phyloP scores from a whole-genome alignment of 2,797 vertebrate species.

The Gallinago stenura region DNA sequence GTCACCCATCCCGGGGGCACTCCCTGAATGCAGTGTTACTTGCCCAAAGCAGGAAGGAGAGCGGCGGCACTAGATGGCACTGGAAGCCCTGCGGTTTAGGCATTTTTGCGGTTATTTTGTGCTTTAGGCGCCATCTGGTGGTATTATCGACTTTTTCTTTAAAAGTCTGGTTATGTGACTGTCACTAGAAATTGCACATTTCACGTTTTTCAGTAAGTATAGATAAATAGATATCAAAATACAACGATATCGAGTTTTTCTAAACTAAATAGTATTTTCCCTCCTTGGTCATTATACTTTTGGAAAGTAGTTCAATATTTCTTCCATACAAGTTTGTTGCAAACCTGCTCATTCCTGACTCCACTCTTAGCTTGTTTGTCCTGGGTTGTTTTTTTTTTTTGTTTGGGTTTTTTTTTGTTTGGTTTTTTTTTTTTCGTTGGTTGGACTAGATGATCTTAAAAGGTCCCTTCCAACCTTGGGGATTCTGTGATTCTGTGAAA shows the following conservation, averaged over 20 bases:
- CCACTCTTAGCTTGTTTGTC: neutral
- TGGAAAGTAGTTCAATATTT: neutral
- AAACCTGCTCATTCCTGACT: neutral
- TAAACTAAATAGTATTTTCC: neutral
- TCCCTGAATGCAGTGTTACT: rapidly evolving
- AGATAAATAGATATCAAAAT: neutral
- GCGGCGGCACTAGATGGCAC: slow-evolving; percentile 46
- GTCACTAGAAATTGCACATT: neutral
- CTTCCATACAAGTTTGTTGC: neutral
- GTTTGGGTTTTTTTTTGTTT: too few relatives aligned
- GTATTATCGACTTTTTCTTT: neutral
- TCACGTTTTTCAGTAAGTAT: neutral
- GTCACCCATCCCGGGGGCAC: neutral
- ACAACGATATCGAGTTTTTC: neutral
- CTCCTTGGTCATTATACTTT: neutral
- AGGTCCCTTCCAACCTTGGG: too few relatives aligned
- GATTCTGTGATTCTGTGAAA: neutral
- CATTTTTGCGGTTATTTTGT: neutral
- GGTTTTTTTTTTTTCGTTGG: too few relatives aligned
- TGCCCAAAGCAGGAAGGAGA: neutral
- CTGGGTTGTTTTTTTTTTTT: neutral
- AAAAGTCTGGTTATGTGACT: neutral
- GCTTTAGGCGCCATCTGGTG: slow-evolving; percentile 52
- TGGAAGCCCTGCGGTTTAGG: neutral
- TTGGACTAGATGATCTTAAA: too few relatives aligned